Percentiles rank a stretch among this genome's conserved stretches.
phyloP scores from a whole-genome alignment of 2,797 vertebrate species.

The Australoheros facetus region DNA sequence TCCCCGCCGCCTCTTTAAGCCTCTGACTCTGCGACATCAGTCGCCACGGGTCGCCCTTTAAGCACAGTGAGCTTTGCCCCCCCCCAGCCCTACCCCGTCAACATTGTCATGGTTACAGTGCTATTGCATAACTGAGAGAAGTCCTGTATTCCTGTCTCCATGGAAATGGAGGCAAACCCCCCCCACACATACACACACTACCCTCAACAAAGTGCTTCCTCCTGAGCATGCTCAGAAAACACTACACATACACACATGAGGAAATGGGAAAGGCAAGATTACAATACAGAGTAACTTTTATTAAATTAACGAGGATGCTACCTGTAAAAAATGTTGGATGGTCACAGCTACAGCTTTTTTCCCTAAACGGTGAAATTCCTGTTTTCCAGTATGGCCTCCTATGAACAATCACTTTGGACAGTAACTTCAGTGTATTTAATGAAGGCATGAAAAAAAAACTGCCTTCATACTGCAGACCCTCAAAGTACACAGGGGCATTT shows the following conservation, averaged over 20 bases:
- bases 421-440: too few species aligned
- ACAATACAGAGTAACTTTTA: not conserved
- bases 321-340: not conserved
- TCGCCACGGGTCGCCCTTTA: not conserved
- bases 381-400: not conserved
- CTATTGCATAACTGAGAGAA: conserved; percentile 75
- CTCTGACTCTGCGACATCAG: not conserved
- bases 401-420: too few species aligned
- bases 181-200: too few species aligned
- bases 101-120: conserved; percentile 67
- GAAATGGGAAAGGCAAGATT: conserved; percentile 43
- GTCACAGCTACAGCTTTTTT: rapidly evolving
- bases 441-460: too few species aligned
- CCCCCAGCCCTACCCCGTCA: conserved; percentile 31
- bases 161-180: conserved; percentile 54
- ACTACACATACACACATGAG: conserved; percentile 20
- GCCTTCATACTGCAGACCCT: too few species aligned
- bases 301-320: not conserved
- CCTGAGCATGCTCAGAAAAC: conserved; percentile 55
- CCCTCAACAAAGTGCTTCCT: not conserved
- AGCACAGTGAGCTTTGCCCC: conserved; percentile 22
- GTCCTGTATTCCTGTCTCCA: conserved; percentile 70
- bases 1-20: not conserved
- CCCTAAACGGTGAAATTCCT: not conserved
- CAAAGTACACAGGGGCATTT: rapidly evolving